Conservation (phyloP, 2,888 invertebrate species). For the Mechanitis messenoides region DNA sequence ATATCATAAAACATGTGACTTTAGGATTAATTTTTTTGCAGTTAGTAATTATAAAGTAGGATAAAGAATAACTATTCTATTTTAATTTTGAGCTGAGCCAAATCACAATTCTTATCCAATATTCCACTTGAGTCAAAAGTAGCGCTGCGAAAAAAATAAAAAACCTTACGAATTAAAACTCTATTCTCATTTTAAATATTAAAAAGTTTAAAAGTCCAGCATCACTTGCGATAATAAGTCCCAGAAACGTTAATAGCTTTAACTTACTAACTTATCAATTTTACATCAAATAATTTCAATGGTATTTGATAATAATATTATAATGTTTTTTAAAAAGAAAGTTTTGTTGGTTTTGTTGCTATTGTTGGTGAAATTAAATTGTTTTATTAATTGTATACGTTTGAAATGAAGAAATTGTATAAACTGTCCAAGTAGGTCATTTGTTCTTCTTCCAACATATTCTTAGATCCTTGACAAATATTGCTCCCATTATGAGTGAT, state of each 20-base stretch:
- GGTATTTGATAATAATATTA: no score
- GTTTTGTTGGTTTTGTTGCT: no score
- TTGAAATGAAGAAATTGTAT: no score
- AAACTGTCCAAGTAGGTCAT: no score
- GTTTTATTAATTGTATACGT: no score
- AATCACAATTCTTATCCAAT: slow-evolving; percentile 2
- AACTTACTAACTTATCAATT: slow-evolving; percentile 5
- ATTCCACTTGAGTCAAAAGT: neutral
- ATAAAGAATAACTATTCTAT: neutral
- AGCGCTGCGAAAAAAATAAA: neutral
- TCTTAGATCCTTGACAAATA: no score
- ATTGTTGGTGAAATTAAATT: no score
- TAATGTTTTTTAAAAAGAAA: no score
- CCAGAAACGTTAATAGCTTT: slow-evolving; percentile 4
- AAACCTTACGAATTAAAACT: slow-evolving; percentile 1
- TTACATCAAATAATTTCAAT: neutral
- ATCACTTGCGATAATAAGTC: slow-evolving; percentile 4
- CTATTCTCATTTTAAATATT: slow-evolving; percentile 4
- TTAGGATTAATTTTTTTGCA: neutral
- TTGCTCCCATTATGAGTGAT: no score
- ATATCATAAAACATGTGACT: no score
- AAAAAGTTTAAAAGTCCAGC: slow-evolving; percentile 6
- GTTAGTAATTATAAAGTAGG: neutral
- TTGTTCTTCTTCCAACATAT: no score
- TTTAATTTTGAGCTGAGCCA: neutral